Conservation (phyloP, 2,888 invertebrate species). For the Leucophenga maculata region DNA sequence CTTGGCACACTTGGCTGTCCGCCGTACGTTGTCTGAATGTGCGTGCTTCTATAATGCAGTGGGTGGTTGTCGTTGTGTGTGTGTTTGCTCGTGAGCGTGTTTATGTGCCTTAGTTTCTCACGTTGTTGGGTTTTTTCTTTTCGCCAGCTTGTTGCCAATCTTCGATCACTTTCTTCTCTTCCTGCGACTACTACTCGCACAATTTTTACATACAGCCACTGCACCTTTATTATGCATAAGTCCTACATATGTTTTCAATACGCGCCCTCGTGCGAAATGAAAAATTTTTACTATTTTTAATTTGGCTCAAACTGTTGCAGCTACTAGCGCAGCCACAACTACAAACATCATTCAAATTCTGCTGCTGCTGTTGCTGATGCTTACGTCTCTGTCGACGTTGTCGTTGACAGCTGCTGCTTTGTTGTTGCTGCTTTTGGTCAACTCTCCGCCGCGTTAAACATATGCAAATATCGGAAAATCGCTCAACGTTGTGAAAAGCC, state of each 20-base stretch:
- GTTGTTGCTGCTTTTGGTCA: not conserved
- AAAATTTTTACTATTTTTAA: slow-evolving; percentile 1
- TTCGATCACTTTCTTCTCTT: slow-evolving; percentile 59
- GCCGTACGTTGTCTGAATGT: not conserved
- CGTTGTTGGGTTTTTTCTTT: slow-evolving; percentile 40
- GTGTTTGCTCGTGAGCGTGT: slow-evolving; percentile 1
- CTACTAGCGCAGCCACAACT: slow-evolving; percentile 6
- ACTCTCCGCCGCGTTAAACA: not conserved
- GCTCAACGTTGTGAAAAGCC: not conserved
- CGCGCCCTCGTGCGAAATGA: not conserved
- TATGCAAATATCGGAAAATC: not conserved
- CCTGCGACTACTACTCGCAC: slow-evolving; percentile 53
- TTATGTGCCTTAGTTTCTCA: slow-evolving; percentile 36
- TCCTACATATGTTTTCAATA: slow-evolving; percentile 63
- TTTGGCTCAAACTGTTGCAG: slow-evolving; percentile 5
- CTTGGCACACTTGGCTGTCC: slow-evolving; percentile 11
- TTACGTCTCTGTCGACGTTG: slow-evolving; percentile 1
- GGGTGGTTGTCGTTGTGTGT: slow-evolving; percentile 11
- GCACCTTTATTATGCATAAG: slow-evolving; percentile 66
- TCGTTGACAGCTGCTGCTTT: slow-evolving; percentile 2
- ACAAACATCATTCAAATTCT: not conserved
- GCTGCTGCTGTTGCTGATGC: not conserved
- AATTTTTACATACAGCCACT: slow-evolving; percentile 51
- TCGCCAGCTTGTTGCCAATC: slow-evolving; percentile 14
- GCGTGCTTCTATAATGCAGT: slow-evolving; percentile 38